Evolutionary conservation across 92 coral and sea anemone genomes (phyloP), one percentile per base, ranked within the genome.

Genomic region (Pocillopora meandrina): DNA sequence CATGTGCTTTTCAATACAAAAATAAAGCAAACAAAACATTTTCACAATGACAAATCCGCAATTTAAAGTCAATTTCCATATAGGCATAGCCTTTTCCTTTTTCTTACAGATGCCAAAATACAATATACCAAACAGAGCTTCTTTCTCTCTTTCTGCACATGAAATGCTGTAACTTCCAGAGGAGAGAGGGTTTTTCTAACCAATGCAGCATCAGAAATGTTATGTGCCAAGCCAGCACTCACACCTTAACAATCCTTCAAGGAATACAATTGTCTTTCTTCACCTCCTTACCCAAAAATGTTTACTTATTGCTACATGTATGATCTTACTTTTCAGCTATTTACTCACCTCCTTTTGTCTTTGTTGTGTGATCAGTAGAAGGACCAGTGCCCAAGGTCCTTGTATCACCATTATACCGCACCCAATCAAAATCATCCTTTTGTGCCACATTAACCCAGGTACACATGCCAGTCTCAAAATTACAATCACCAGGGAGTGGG

Each of bases 371-470:
- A 71, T 96, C 99, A 55, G 65, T 73, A 35, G 66, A 21, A 6
- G 99, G 98, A 61, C 99, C 99, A n/a, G 99, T 96, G 80, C 76
- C 65, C 17, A 42, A 11, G 71, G 94, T 96, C 11, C 91, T 82
- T 12, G 99, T 96, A 2, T 88, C 62, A 15, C 99, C 99, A 63
- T 87, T 89, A 10, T 77, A 80, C 56, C 98, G 92, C 10, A 92
- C 77, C 99, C 99, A 96, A 75, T 96, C 99, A 74, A 96, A 96
- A 61, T 87, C 87, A 65, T 96, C 99, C 12, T 93, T 95, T 20
- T 69, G 71, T 31, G 79, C 85, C 31, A 85, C 86, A 71, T 96
- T 96, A 20, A 89, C 88, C 99, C 99, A 96, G 11, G 98, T 96
- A 70, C 99, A 94, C 84, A 74, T 80, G 77, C 94, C 99, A 10